These are phyloP conservation scores for Loxodonta africana DNA, from an alignment of 2,113 vertebrate genomes.

Conservation along the genomic window DNA sequence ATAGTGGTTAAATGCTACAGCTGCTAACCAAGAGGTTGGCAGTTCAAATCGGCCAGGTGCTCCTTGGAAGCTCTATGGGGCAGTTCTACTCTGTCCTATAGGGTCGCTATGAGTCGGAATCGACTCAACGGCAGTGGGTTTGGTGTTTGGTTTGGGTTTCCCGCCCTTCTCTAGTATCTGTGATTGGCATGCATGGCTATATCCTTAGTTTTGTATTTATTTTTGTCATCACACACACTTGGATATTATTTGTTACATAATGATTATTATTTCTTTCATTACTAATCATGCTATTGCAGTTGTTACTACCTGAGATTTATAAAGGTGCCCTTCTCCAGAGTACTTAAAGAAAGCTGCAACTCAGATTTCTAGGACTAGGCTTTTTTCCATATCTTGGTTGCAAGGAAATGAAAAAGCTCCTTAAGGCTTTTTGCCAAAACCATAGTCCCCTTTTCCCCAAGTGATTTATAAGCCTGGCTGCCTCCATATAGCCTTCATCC, in stretches of 20 bases:
- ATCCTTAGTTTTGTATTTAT: background rate
- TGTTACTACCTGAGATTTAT: background rate
- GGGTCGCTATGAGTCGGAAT: too few species aligned
- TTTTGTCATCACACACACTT: background rate
- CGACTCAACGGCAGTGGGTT: too few species aligned
- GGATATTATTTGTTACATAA: background rate
- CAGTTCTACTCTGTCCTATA: too few species aligned
- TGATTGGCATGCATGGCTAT: background rate
- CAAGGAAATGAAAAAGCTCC: slow-evolving; percentile 46
- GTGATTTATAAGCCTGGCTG: background rate
- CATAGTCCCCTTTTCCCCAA: background rate
- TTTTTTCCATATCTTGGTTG: background rate
- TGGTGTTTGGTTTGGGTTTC: too few species aligned
- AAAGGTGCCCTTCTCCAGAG: background rate
- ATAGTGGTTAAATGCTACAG: too few species aligned
- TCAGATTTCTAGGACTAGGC: background rate
- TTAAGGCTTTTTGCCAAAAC: slow-evolving; percentile 35
- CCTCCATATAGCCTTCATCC: background rate
- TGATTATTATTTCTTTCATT: slow-evolving; percentile 28
- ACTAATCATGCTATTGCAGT: background rate
- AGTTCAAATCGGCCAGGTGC: too few species aligned
- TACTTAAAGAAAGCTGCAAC: background rate
- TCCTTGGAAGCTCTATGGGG: too few species aligned
- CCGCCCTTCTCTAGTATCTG: background rate
- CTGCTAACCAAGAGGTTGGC: too few species aligned